Base-by-base conservation (phyloP, 2,888 invertebrate genomes). In the Microplitis deprimator region DNA sequence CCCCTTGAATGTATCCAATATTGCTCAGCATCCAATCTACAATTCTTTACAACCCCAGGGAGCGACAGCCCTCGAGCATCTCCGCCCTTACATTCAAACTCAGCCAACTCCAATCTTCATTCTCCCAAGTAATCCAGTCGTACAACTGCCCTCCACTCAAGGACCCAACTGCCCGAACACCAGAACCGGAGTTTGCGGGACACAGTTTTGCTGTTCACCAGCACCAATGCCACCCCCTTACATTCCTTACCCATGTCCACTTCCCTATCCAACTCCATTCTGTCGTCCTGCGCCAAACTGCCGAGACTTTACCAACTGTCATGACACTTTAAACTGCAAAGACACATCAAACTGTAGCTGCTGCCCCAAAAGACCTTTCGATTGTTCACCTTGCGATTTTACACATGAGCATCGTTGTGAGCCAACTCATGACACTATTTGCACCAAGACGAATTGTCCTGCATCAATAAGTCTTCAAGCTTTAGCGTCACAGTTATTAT, bases 381-480 rank as follows among this genome's bases (percentile, higher is more conserved):
- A 38, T 8, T 77, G 73, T 40, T 80, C 77, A n/a, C 73, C 38
- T 41, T 38, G 50, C 6, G 38, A 61, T 61, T 80, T 83, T 0
- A 13, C 41, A 1, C 79, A 81, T 0, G 77, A 78, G 6, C 87
- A 87, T 72, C 80, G 73, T 29, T 87, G 87, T 73, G 60, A 70
- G 0, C 80, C 81, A 1, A 61, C 50, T 41, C 85, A 84, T 29
- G 87, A 85, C 3, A 81, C 83, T 0, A 79, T 88, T 8, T 89
- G 89, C 73, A 70, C 82, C 1, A 83, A 83, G 50, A 82, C 83
- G 20, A 86, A 87, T 62, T 89, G 89, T 70, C 88, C 89, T 0
- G 83, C 85, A 62, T 79, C 87, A 0, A 79, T 88, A 1, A 88
- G 84, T 75, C 81, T 89, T 20, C 89, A 89, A 59, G 88, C 89